Conservation (phyloP, 2,888 invertebrate species). For the Microctonus brassicae region DNA sequence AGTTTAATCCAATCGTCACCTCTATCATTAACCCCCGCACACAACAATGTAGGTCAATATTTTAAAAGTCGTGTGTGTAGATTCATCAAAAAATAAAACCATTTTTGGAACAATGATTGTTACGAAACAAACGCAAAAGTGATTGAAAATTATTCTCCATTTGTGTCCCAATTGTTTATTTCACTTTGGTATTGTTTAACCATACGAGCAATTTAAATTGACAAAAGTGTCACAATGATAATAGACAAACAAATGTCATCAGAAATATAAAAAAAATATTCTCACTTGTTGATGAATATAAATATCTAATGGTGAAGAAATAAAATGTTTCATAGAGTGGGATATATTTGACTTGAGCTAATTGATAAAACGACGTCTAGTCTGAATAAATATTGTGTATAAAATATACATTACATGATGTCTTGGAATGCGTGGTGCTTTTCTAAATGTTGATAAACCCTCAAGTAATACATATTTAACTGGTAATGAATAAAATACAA, state of each 20-base stretch:
- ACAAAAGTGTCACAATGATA: not conserved
- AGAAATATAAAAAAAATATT: not conserved
- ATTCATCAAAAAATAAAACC: not conserved
- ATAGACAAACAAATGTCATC: not conserved
- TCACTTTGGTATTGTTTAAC: not conserved
- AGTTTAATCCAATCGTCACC: conserved; percentile 24
- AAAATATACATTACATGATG: not conserved
- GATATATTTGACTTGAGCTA: conserved; percentile 56
- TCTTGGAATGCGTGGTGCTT: not conserved
- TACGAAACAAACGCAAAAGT: not conserved
- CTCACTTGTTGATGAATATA: conserved; percentile 32
- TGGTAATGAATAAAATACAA: not conserved
- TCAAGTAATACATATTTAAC: not conserved
- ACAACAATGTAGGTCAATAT: conserved; percentile 52
- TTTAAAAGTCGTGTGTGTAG: not conserved
- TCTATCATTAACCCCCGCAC: conserved; percentile 51
- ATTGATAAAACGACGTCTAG: conserved; percentile 50
- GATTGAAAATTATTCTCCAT: not conserved
- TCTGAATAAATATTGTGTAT: not conserved
- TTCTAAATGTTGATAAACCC: not conserved
- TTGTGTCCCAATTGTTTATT: not conserved
- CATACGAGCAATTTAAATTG: not conserved
- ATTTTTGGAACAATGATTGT: not conserved
- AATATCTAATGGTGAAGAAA: conserved; percentile 25
- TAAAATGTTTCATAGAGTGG: conserved; percentile 29